Conservation (phyloP, 2,797 vertebrate genomes). For the Protonibea diacanthus region DNA sequence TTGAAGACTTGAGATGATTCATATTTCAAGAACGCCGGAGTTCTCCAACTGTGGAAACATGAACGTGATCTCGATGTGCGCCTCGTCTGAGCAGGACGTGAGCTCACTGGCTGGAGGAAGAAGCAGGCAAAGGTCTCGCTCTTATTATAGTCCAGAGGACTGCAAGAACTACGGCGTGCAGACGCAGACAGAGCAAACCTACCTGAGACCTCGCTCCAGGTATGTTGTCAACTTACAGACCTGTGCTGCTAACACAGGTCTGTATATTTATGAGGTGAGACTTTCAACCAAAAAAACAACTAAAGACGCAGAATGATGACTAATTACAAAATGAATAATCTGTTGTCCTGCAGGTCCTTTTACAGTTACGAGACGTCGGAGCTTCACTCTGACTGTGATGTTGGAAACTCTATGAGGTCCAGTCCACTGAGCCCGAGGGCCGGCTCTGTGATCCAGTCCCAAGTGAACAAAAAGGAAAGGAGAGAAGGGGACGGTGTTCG, state of each 20-base stretch:
- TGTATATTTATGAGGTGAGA: neutral
- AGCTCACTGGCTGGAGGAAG: conserved; percentile 42
- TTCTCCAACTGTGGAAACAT: conserved; percentile 69
- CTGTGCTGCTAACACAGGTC: neutral
- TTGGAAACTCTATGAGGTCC: conserved; percentile 28
- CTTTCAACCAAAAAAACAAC: neutral
- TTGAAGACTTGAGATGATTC: conserved; percentile 64
- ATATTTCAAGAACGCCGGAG: conserved; percentile 54
- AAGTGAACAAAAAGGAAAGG: conserved; percentile 59
- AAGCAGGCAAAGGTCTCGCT: conserved; percentile 75
- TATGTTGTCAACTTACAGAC: conserved; percentile 42
- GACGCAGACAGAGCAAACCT: conserved; percentile 46
- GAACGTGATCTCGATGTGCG: conserved; percentile 50
- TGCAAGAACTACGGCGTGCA: conserved; percentile 55
- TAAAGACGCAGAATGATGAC: neutral
- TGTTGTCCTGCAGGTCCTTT: conserved; percentile 79
- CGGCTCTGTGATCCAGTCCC: conserved; percentile 37
- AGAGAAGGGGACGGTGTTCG: conserved; percentile 29
- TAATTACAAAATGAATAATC: neutral
- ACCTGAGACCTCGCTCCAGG: conserved; percentile 82
- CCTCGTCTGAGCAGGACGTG: conserved; percentile 48
- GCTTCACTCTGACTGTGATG: neutral
- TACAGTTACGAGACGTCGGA: conserved; percentile 80
- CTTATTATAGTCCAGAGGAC: conserved; percentile 68
- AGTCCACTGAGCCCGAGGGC: conserved; percentile 49